These are phyloP conservation scores for Caenorhabditis sinica DNA, from an alignment of 2,888 invertebrate species.

Conservation along the genomic window DNA sequence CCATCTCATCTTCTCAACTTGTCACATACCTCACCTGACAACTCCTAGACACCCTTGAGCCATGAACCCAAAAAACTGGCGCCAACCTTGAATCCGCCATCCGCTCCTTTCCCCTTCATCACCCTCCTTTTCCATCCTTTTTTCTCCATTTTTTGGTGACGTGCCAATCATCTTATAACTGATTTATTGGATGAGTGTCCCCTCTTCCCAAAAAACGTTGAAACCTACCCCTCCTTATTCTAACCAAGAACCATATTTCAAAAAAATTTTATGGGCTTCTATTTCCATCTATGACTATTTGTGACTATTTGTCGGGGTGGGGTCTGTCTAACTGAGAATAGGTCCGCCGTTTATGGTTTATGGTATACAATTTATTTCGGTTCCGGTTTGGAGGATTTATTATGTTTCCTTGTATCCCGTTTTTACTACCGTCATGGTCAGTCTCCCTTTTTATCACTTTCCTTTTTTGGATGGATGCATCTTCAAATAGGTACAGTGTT, in stretches of 20 bases:
- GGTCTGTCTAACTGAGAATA: constrained; percentile 27
- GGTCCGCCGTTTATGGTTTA: constrained; percentile 24
- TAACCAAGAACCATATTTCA: constrained; percentile 58
- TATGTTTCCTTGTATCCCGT: background rate
- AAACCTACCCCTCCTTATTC: constrained; percentile 19
- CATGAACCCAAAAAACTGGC: no score
- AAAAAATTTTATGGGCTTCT: constrained; percentile 54
- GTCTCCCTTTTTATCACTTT: constrained; percentile 27
- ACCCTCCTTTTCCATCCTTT: background rate
- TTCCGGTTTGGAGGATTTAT: constrained; percentile 47
- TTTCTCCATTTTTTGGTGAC: constrained; percentile 46
- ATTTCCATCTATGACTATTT: background rate
- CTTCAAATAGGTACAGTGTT: no score
- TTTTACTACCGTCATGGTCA: constrained; percentile 51
- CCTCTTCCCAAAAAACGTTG: constrained; percentile 44
- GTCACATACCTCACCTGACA: background rate
- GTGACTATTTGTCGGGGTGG: background rate
- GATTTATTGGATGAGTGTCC: constrained; percentile 62
- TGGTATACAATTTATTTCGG: constrained; percentile 22
- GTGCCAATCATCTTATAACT: constrained; percentile 65
- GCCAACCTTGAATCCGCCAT: constrained; percentile 40
- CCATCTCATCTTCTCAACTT: background rate
- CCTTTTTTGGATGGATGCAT: background rate
- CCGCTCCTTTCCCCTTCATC: background rate
- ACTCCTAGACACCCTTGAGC: constrained; percentile 50